Percentiles rank a stretch among this genome's conserved stretches.
phyloP scores from a whole-genome alignment of 2,113 vertebrate genomes.

The Rhea pennata region DNA sequence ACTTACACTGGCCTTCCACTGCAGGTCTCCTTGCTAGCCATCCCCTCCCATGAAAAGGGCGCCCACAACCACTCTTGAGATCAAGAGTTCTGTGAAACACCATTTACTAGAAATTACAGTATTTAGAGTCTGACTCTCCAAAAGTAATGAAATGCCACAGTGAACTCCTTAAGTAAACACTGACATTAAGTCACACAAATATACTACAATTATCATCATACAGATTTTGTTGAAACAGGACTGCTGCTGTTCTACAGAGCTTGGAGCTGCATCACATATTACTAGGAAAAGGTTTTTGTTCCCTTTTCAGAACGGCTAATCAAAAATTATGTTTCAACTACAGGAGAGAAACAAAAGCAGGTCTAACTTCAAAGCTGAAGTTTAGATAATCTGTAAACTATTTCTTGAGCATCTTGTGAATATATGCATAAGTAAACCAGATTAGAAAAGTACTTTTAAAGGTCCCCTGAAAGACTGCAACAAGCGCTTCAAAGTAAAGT shows the following conservation, averaged over 20 bases:
- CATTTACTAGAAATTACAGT: background rate
- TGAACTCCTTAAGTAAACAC: slow-evolving; percentile 24
- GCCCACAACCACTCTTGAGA: background rate
- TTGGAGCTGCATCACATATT: background rate
- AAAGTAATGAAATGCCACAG: slow-evolving; percentile 41
- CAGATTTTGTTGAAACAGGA: background rate
- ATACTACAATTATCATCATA: background rate
- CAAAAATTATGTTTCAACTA: background rate
- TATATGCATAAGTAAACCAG: background rate
- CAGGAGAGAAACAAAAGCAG: background rate
- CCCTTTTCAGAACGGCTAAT: background rate
- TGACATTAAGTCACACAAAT: background rate
- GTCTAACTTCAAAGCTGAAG: background rate
- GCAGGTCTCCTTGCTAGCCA: background rate
- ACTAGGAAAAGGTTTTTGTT: background rate
- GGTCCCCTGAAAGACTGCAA: background rate
- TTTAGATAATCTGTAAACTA: background rate
- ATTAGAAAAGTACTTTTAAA: background rate
- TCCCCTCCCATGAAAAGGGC: background rate
- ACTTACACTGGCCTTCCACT: background rate
- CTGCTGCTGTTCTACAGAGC: background rate
- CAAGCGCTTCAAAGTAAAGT: background rate
- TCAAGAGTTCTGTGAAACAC: background rate
- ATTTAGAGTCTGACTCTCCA: background rate
- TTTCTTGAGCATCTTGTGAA: background rate